phyloP scores from a whole-genome alignment of 2,888 invertebrate species.

The Tortrix viridana region DNA sequence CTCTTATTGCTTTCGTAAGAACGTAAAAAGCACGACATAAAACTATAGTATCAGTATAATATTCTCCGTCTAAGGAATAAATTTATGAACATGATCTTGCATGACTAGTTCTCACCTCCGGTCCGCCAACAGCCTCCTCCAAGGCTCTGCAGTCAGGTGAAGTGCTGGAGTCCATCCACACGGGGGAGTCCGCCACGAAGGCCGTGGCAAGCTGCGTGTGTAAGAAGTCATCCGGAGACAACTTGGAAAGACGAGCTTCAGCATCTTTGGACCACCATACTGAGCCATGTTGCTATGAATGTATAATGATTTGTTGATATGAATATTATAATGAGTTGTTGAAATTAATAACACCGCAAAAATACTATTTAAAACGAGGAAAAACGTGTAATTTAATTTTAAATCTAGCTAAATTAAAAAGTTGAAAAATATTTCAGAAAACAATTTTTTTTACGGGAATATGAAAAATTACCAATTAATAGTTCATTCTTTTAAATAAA shows the following conservation, averaged over 20 bases:
- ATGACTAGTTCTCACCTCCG: constrained; percentile 79
- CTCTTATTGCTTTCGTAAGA: no score
- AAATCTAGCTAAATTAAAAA: no score
- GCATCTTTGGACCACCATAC: constrained; percentile 96
- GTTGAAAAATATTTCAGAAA: no score
- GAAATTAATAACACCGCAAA: not conserved
- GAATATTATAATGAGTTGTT: not conserved
- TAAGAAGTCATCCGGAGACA: constrained; percentile 90
- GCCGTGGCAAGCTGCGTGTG: constrained; percentile 91
- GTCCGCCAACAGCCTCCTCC: constrained; percentile 92
- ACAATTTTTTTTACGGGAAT: no score
- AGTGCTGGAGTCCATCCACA: constrained; percentile 98
- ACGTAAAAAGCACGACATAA: no score
- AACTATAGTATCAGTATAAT: no score
- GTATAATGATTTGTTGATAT: not conserved
- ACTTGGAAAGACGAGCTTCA: constrained; percentile 83
- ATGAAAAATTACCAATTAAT: no score
- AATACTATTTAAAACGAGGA: no score
- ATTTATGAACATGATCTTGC: no score
- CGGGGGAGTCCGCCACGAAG: constrained; percentile 94
- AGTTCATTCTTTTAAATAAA: no score
- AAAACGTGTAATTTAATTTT: no score
- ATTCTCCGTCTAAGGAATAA: no score
- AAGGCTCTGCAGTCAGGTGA: constrained; percentile 89
- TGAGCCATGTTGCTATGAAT: constrained; percentile 96